Evolutionary conservation across 1,140 invertebrate species (phyloP), one percentile per base, ranked within the genome.

Genomic region (Ctenoplectra terminalis): DNA sequence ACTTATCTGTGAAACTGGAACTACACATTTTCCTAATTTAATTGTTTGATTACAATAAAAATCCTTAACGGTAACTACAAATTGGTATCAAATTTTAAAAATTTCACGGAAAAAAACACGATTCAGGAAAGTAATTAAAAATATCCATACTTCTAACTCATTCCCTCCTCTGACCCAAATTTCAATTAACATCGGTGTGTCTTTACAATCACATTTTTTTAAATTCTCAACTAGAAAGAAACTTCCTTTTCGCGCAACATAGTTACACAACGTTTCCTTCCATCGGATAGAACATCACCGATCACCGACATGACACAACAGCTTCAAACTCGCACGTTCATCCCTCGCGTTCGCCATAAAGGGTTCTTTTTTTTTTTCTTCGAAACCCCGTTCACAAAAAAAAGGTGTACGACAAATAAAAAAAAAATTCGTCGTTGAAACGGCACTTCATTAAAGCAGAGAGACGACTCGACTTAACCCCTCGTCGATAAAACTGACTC

Each of bases 401-500:
- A 73, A 60, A 60, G 9, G 13, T 15, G 17, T 7, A 26, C 15
- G 29, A 17, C 2, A 63, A n/a, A 64, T 43, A 52, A 50, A 64
- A 54, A 60, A 48, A 31, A 37, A 40, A 26, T 48, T 43, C 6
- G 20, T 52, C 58, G 67, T 82, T 71, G 54, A 72, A 75, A 72
- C 84, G 80, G 63, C 54, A 58, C 70, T 86, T 86, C 56, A 84
- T 88, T 88, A 88, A 87, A 88, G 90, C 84, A 63, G 84, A 87
- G 88, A 85, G 88, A 85, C 84, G 89, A 90, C 71, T 83, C 85
- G 88, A 87, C 73, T 85, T 85, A 90, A 86, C 81, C 83, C 88
- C 83, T 90, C 86, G 85, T 71, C 87, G 89, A 88, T 87, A 86
- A 89, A 90, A 89, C 88, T 87, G 81, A 90, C 82, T 90, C 88